Evolutionary conservation across 2,888 invertebrate genomes (phyloP).

Genomic region (Phyto melanocephala): DNA sequence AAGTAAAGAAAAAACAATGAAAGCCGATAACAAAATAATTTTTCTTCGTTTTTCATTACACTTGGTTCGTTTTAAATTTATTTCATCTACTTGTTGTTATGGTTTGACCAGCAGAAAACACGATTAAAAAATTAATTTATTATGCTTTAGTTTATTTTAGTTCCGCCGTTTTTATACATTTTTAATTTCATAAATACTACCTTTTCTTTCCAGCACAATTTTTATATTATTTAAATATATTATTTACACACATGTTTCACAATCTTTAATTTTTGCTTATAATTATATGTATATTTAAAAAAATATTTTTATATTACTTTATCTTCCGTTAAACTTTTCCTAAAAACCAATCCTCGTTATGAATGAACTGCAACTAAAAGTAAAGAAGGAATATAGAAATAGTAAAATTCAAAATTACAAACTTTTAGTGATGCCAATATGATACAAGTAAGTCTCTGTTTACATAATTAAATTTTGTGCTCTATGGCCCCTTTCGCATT

Average conservation of each 20-base stretch:
- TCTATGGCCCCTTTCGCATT: too few species aligned
- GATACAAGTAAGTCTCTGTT: too few species aligned
- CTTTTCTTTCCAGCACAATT: neutral
- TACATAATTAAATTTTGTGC: too few species aligned
- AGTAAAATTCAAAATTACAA: neutral
- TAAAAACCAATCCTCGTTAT: constrained; percentile 38
- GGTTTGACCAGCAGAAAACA: constrained; percentile 23
- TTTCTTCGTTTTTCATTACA: constrained; percentile 48
- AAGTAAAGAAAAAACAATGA: constrained; percentile 15
- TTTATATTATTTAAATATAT: neutral
- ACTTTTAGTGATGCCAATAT: constrained; percentile 3
- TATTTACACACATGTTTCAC: neutral
- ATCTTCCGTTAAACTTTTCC: neutral
- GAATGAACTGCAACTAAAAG: constrained; percentile 57
- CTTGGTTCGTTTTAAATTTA: constrained; percentile 45
- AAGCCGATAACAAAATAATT: neutral
- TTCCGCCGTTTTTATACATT: neutral
- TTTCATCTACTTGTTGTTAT: constrained; percentile 42
- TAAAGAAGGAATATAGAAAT: constrained; percentile 28
- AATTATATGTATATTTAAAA: too few species aligned
- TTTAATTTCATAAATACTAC: too few species aligned
- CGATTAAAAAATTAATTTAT: constrained; percentile 15
- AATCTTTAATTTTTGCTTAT: constrained; percentile 2
- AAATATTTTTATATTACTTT: too few species aligned
- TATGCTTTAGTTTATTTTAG: constrained; percentile 18